A percentile compares a stretch with the other conserved stretches of the same genome.
Evolutionary conservation across 2,113 vertebrate species (phyloP).

Genomic region (Chroicocephalus ridibundus): DNA sequence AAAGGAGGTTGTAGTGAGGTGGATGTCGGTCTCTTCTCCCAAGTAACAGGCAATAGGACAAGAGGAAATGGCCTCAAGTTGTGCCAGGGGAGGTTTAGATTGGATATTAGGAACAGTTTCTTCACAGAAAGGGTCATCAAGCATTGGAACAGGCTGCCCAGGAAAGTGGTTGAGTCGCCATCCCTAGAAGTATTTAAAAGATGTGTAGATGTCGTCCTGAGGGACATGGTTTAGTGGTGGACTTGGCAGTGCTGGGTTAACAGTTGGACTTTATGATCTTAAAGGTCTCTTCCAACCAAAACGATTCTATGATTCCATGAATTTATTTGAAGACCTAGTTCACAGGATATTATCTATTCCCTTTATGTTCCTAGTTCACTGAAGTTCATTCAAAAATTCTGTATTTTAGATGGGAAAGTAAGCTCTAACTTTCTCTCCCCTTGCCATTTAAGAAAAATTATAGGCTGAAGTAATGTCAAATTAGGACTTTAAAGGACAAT

Average conservation of each 20-base stretch:
- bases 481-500: neutral
- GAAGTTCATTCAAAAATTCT: neutral
- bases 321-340: neutral
- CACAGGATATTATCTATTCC: neutral
- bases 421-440: neutral
- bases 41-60: neutral
- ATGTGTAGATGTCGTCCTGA: neutral
- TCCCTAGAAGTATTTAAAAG: neutral
- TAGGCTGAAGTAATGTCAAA: neutral
- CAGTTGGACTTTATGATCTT: neutral
- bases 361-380: neutral
- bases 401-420: neutral
- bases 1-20: neutral
- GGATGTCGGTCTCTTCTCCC: neutral
- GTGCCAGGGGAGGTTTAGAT: neutral
- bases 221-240: neutral
- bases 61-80: neutral
- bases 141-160: neutral
- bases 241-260: neutral
- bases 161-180: neutral
- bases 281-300: neutral
- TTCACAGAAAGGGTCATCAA: neutral
- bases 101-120: neutral
- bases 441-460: neutral
- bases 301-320: neutral